Evolutionary conservation across 2,797 vertebrate species (phyloP), one percentile per base, ranked within the genome.

Genomic region (Carapus acus): DNA sequence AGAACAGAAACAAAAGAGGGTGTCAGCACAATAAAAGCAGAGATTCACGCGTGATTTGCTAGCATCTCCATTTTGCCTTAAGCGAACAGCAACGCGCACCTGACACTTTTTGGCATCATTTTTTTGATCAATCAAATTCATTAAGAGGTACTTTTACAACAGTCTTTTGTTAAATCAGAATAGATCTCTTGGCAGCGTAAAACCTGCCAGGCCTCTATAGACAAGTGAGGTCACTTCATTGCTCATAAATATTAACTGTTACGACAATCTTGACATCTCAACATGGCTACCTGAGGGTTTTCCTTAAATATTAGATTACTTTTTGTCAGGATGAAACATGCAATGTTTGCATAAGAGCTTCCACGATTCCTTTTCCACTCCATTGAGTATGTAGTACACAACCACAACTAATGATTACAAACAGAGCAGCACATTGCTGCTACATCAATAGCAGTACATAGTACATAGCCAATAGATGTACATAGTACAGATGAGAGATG

Each of bases 311-410:
- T 27, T 77, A 67, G 77, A 54, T 63, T 76, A n/a, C n/a, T 84
- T 76, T 83, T 84, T 80, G 58, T 76, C 67, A 58, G 48, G 23
- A 51, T 50, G 60, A 74, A 64, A 74, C 85, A 84, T 43, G 74
- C 76, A 80, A 82, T 58, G 43, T 52, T 55, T 1, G 1, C 48
- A 54, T 80, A 71, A 60, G 54, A 64, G 16, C 50, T 76, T 85
- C 86, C 79, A 84, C 56, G 61, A 51, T 59, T 46, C 37, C 54
- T 43, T 84, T 82, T 83, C 74, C 84, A 77, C 70, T 62, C 27
- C 46, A 24, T 34, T 54, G 67, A 74, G 71, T 54, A 61, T 49
- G 67, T 50, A 48, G 54, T 47, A 75, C 14, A 68, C 76, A 79
- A 62, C 67, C 67, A 65, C 23, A 71, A 62, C 58, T 54, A 66